phyloP scores from a whole-genome alignment of 2,113 vertebrate species.

The Atractosteus spatula region DNA sequence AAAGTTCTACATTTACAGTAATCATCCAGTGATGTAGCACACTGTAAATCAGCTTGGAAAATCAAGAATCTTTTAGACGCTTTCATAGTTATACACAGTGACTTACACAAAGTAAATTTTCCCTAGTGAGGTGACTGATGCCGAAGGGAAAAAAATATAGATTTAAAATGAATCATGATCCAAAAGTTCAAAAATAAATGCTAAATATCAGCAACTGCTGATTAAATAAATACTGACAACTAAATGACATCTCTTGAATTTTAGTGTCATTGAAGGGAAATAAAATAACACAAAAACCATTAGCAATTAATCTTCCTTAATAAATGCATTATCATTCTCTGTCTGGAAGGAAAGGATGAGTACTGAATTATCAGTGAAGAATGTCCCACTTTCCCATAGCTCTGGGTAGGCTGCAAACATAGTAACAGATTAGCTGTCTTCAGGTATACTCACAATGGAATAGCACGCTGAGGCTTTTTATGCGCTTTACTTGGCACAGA shows the following conservation, averaged over 20 bases:
- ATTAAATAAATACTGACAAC: conserved; percentile 39
- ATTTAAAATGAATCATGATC: conserved; percentile 54
- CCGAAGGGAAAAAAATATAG: conserved; percentile 37
- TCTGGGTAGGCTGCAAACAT: conserved; percentile 8
- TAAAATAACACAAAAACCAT: conserved; percentile 40
- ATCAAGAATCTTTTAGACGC: conserved; percentile 36
- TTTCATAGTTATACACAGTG: conserved; percentile 45
- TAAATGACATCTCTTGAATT: conserved; percentile 13
- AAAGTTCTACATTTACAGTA: background rate
- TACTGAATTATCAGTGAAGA: conserved; percentile 21
- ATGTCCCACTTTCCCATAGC: conserved; percentile 21
- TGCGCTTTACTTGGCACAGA: conserved; percentile 3
- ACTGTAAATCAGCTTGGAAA: conserved; percentile 32
- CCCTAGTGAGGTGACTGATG: conserved; percentile 50
- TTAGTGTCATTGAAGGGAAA: conserved; percentile 10
- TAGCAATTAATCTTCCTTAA: conserved; percentile 34
- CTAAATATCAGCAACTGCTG: conserved; percentile 42
- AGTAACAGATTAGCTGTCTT: conserved; percentile 21
- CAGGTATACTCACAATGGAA: conserved; percentile 16
- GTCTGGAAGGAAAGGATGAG: conserved; percentile 12
- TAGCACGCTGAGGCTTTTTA: conserved; percentile 4
- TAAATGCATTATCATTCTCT: conserved; percentile 30
- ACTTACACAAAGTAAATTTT: conserved; percentile 34
- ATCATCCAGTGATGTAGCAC: background rate
- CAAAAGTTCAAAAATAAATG: conserved; percentile 45